Evolutionary conservation across 2,797 vertebrate genomes (phyloP), one percentile per base, ranked within the genome.

Genomic region (Pampus argenteus): DNA sequence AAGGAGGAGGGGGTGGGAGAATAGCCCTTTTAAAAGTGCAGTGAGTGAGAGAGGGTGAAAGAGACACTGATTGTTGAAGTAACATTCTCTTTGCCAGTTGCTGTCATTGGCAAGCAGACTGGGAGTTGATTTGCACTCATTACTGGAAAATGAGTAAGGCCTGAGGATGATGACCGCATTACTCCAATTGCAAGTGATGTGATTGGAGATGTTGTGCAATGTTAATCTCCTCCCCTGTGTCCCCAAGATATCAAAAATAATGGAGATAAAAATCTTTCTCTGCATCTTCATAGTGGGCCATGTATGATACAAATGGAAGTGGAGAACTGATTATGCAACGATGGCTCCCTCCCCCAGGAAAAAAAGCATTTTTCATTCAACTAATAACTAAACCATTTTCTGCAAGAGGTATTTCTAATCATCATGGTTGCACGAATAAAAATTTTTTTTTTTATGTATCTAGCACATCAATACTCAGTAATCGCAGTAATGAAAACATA

Each of bases 121-220:
- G 84, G 74, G 83, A 94, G 91, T 92, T 92, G 86, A 94, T 94
- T 93, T 93, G 86, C 85, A 84, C 86, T 93, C 90, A 92, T 95
- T 94, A 94, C 86, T 84, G 78, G 87, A 85, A 87, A 91, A 90
- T 82, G 83, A 85, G 85, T 82, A 67, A 65, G 71, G 88, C 90
- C 88, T 3, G 79, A 84, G 92, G 91, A 89, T 84, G 92, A 87
- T 86, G 90, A 85, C 89, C 79, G 9, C 86, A 89, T 92, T 90
- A 85, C 79, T 79, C 71, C 71, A 70, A 89, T 92, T 78, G 83
- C 76, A 72, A 87, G 64, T 75, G 75, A 92, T 92, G 86, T 70
- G 76, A 91, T 81, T 61, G 75, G 74, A 92, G 86, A 91, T 92
- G 92, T 83, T 86, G 87, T 80, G 85, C 67, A 15, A 84, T 85